Conservation (phyloP, 2,888 invertebrate genomes). For the Drosophila flavopinicola region DNA sequence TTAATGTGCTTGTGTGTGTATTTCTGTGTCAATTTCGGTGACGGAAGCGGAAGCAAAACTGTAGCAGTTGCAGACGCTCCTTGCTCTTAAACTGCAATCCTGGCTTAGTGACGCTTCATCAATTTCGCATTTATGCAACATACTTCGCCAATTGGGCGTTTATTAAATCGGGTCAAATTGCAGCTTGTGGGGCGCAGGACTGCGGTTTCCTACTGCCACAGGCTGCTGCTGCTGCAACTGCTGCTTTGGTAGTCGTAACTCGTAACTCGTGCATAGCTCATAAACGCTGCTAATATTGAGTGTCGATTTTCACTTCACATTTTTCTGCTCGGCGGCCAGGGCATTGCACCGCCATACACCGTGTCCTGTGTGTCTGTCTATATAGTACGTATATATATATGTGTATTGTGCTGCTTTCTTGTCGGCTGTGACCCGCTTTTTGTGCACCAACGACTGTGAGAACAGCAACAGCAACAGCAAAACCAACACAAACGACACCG, state of each 20-base stretch:
- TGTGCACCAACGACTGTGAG: slow-evolving; percentile 22
- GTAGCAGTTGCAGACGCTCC: slow-evolving; percentile 19
- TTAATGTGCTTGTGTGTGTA: slow-evolving; percentile 47
- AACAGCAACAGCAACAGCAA: slow-evolving; percentile 7
- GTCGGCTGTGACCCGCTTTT: slow-evolving; percentile 68
- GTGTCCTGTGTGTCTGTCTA: slow-evolving; percentile 16
- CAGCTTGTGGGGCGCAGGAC: slow-evolving; percentile 34
- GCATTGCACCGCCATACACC: slow-evolving; percentile 60
- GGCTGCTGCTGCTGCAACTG: slow-evolving; percentile 17
- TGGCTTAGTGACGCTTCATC: slow-evolving; percentile 39
- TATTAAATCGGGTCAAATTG: slow-evolving; percentile 60
- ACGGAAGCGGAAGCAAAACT: slow-evolving; percentile 60
- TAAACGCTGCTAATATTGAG: slow-evolving; percentile 78
- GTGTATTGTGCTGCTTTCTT: slow-evolving; percentile 39
- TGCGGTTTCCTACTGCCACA: slow-evolving; percentile 45
- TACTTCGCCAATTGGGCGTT: slow-evolving; percentile 44
- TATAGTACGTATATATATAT: background rate
- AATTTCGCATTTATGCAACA: slow-evolving; percentile 37
- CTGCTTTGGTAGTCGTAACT: slow-evolving; percentile 28
- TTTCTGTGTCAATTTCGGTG: slow-evolving; percentile 5
- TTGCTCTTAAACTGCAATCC: slow-evolving; percentile 52
- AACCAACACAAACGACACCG: slow-evolving; percentile 13
- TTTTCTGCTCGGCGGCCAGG: slow-evolving; percentile 57
- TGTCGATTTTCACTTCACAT: slow-evolving; percentile 74
- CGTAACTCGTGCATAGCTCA: slow-evolving; percentile 74